These are phyloP conservation scores for Anthonomus grandis DNA, from an alignment of 1,140 invertebrate species.

Conservation along the genomic window DNA sequence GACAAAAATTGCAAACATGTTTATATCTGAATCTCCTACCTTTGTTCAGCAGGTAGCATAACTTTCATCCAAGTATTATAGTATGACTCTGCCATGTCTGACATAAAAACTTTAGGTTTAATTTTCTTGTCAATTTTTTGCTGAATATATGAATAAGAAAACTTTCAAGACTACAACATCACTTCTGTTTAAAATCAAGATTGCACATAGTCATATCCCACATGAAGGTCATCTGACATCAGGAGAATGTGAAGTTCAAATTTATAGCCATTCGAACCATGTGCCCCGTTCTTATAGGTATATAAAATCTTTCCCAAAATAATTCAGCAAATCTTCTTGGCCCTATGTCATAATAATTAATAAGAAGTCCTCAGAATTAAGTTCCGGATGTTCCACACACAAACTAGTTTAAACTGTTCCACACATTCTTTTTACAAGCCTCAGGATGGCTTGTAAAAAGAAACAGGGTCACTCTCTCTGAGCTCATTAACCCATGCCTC, in stretches of 20 bases:
- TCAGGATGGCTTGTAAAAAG: constrained; percentile 25
- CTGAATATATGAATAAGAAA: constrained; percentile 17
- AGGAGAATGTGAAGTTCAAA: constrained; percentile 21
- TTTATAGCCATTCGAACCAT: constrained; percentile 12
- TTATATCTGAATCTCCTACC: no score
- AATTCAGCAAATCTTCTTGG: no score
- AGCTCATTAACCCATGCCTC: constrained; percentile 17
- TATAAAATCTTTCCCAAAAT: constrained; percentile 19
- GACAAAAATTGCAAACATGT: no score
- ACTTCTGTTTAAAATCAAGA: constrained; percentile 3
- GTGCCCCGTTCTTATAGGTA: constrained; percentile 24
- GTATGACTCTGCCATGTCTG: constrained; percentile 21
- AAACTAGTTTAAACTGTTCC: no score
- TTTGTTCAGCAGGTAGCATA: constrained; percentile 21
- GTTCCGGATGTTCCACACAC: no score
- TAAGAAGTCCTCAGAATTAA: constrained; percentile 26
- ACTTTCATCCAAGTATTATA: constrained; percentile 26
- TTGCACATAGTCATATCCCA: constrained; percentile 13
- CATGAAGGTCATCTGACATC: constrained; percentile 16
- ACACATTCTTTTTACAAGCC: background rate
- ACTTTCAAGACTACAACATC: constrained; percentile 16
- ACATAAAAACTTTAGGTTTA: constrained; percentile 24
- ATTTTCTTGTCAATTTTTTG: background rate
- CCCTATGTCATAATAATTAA: constrained; percentile 24
- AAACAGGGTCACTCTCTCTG: constrained; percentile 9